Base-by-base conservation (phyloP, 2,888 invertebrate genomes). In the Tanytarsus gracilentus region DNA sequence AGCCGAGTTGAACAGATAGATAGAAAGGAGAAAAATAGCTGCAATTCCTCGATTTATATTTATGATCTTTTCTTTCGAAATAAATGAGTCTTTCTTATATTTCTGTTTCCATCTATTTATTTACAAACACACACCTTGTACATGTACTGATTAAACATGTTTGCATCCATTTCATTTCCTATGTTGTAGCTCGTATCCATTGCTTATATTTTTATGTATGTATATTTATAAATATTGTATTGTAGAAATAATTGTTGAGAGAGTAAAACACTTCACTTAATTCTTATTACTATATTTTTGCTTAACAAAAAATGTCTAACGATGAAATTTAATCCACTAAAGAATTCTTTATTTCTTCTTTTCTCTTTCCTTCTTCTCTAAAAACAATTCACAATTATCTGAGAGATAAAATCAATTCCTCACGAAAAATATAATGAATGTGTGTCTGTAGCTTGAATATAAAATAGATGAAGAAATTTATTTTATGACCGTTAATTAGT, bases 81-180 rank as follows among this genome's bases (percentile, higher is more conserved):
- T 39, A 39, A 39, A 16, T 3, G 14, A n/a, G 16, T 16, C 16
- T 40, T 16, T 40, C n/a, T 40, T 40, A 3, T 33, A 11, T 33
- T 33, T 33, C 2, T 33, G n/a, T 18, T 18, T n/a, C n/a, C n/a
- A n/a, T n/a, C n/a, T n/a, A n/a, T n/a, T n/a, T n/a, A n/a, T n/a
- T n/a, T n/a, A n/a, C n/a, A n/a, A n/a, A 23, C 8, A 44, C 44
- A 44, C 30, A 53, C 53, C 53, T 53, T 55, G 55, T 55, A 55
- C 55, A 55, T 55, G 40, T 55, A 55, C 55, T 55, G 55, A 55
- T 55, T 55, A 55, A 55, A 55, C 55, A 39, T 36, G 51, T 51
- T 51, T 18, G 51, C 51, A 55, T 55, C 55, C 55, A 55, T 55
- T 39, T 55, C 55, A 33, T 55, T 55, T 55, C 55, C 55, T 40